Base-by-base conservation (phyloP, 2,113 vertebrate genomes). In the Entomyzon cyanotis region DNA sequence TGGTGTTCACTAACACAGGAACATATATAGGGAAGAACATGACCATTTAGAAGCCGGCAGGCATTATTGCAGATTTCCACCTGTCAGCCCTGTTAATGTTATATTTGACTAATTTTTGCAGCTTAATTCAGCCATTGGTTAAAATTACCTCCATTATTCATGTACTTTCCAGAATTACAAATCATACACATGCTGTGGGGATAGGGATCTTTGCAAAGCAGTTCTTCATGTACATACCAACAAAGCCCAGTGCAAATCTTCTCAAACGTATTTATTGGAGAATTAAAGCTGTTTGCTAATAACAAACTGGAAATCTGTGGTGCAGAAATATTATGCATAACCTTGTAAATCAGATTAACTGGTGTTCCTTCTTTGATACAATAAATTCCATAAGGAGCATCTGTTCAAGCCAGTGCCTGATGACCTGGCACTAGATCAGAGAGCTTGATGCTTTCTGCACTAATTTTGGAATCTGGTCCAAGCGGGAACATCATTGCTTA, bases 311-410 rank as follows among this genome's bases (percentile, higher is more conserved):
- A 94, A 96, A 89, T 84, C 73, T 82, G 83, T 77, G 76, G 44
- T 78, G 76, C 87, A 90, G 87, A 95, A 95, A 94, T 90, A 94
- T 94, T 95, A 94, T 87, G 76, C 90, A 92, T 84, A 93, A 90
- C 62, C 79, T 79, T 92, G 58, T 90, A 96, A 94, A 97, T 96
- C 94, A 93, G 90, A 97, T 97, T 96, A 97, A 92, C 73, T 87
- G 69, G 46, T 86, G 59, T 84, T 95, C 63, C 74, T 93, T 94
- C 65, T 94, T 90, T 96, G 75, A 77, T 75, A 91, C 41, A 86
- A 74, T 83, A 87, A 81, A 95, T 96, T 96, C 92, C 92, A 80
- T 42, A 64, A 84, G 60, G 90, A 96, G 49, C 93, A 96, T 89
- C 93, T 95, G 90, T 95, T 96, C 84, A 92, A 91, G 60, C 78